Evolutionary conservation across 2,797 vertebrate species (phyloP), one percentile per base, ranked within the genome.

Genomic region (Ptychadena robeensis): DNA sequence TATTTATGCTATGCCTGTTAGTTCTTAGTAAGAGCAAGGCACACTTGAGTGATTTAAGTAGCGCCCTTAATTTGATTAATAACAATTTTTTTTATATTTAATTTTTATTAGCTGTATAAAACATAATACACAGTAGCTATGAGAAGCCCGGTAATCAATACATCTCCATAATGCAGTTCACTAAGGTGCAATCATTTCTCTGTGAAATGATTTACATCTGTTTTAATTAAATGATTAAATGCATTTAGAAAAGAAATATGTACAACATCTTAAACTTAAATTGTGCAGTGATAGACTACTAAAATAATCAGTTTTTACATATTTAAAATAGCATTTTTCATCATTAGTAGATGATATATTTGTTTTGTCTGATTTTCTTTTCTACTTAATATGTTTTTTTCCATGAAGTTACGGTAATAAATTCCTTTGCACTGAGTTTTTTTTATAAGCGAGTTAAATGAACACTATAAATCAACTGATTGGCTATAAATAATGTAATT

Each of bases 1-100:
- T 64, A 71, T 77, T 65, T 61, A 65, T 72, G 35, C 15, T 64
- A 22, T 65, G 12, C n/a, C 11, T n/a, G 15, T 34, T 18, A 63
- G 2, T 14, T 10, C 28, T 61, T 63, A 80, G 31, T 57, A 37
- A 4, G 28, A 31, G 25, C 8, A 34, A 80, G 18, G 34, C n/a
- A 61, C 9, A 61, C 61, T 10, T 7, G 4, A 72, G 22, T 32
- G 28, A 48, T 27, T 72, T 64, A 81, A 67, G 48, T 73, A 57
- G 28, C 34, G 11, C n/a, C 12, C 63, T 5, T 64, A 66, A 81
- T 27, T 28, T 25, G 28, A 73, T 73, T 73, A 34, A 25, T 38
- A 28, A 37, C 12, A n/a, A n/a, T 30, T 37, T 27, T 63, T 14
- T 44, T 25, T 71, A 27, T 63, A 32, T 59, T 15, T 59, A 61